Percentiles rank a stretch among this genome's conserved stretches.
Evolutionary conservation across 2,888 invertebrate species (phyloP).

Genomic region (Ichneumoninae sp.): DNA sequence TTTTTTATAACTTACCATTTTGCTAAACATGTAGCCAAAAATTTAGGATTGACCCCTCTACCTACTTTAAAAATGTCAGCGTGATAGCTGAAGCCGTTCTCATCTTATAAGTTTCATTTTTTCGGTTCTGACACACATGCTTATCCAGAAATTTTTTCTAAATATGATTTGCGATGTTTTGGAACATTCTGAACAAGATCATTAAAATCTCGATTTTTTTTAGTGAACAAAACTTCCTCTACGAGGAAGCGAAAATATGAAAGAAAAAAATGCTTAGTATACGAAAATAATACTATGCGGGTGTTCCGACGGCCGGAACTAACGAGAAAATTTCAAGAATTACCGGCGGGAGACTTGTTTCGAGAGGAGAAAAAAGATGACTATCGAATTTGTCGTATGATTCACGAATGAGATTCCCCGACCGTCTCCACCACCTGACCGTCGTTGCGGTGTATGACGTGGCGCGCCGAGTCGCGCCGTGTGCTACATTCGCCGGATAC

Average conservation of each 20-base stretch:
- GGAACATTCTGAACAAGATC: no score
- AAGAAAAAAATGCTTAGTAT: neutral
- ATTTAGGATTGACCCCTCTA: no score
- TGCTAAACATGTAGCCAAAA: no score
- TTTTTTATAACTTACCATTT: no score
- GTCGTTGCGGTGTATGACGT: slow-evolving; percentile 49
- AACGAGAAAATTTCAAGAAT: slow-evolving; percentile 17
- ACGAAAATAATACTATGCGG: neutral
- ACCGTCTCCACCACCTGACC: slow-evolving; percentile 33
- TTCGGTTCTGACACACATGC: no score
- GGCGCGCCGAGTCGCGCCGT: slow-evolving; percentile 10
- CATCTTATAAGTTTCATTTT: no score
- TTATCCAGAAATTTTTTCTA: no score
- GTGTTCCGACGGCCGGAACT: neutral
- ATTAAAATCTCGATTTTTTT: no score
- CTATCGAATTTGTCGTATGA: slow-evolving; percentile 51
- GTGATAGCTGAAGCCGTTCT: no score
- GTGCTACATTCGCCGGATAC: slow-evolving; percentile 39
- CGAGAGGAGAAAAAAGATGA: slow-evolving; percentile 35
- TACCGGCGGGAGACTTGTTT: neutral
- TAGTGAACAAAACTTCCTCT: no score
- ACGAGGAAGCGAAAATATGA: neutral
- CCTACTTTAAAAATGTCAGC: no score
- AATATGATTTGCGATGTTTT: no score
- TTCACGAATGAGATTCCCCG: slow-evolving; percentile 36